Evolutionary conservation across 1,140 invertebrate genomes (phyloP).

Genomic region (Temnothorax nylanderi): DNA sequence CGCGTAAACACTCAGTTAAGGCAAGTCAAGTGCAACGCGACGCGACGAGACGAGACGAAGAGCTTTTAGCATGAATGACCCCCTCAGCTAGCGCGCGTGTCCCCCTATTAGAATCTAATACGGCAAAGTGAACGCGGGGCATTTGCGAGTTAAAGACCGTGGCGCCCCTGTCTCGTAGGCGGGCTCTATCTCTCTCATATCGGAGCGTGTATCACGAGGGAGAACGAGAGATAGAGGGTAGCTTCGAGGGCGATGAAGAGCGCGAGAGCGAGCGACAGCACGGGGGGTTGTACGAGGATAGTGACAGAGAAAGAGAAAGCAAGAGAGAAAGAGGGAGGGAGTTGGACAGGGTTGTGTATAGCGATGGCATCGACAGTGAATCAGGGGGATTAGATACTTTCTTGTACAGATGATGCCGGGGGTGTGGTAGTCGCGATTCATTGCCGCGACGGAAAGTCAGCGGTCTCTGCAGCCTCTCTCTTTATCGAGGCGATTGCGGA

Average conservation of each 20-base stretch:
- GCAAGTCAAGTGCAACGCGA: conserved; percentile 61
- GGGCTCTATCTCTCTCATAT: conserved; percentile 30
- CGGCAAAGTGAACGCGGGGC: conserved; percentile 75
- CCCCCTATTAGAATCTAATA: conserved; percentile 82
- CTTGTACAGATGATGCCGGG: conserved; percentile 47
- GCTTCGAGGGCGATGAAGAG: conserved; percentile 23
- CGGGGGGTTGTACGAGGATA: neutral
- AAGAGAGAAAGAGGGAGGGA: neutral
- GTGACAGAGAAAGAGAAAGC: neutral
- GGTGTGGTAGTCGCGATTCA: conserved; percentile 42
- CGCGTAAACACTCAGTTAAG: conserved; percentile 51
- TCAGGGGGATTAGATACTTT: conserved; percentile 53
- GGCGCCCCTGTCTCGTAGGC: conserved; percentile 73
- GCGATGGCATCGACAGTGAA: conserved; percentile 51
- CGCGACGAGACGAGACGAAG: conserved; percentile 27
- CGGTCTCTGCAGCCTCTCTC: conserved; percentile 18
- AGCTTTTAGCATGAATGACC: conserved; percentile 53
- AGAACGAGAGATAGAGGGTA: conserved; percentile 16
- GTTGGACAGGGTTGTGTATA: conserved; percentile 33
- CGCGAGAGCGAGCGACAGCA: conserved; percentile 23
- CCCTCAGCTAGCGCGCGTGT: conserved; percentile 6
- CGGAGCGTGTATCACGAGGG: conserved; percentile 30
- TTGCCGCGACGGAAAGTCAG: conserved; percentile 33
- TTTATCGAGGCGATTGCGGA: conserved; percentile 45
- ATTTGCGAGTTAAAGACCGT: conserved; percentile 82